Conservation (phyloP, 2,113 vertebrate species). For the Coptodon rendalli region DNA sequence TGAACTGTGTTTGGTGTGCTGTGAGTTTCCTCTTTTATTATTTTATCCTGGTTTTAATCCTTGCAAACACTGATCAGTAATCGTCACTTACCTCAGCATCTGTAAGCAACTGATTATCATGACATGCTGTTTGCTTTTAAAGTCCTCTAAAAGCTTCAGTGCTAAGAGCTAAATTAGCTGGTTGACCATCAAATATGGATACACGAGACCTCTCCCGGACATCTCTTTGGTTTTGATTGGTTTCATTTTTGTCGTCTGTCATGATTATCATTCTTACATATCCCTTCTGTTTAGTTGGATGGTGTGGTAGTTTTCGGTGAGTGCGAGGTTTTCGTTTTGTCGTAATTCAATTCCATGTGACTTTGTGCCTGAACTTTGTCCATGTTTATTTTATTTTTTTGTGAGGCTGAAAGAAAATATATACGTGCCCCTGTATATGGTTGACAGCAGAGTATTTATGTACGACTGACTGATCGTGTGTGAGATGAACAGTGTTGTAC, state of each 20-base stretch:
- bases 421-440: slow-evolving; percentile 19
- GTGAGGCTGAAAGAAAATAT: slow-evolving; percentile 34
- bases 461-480: background rate
- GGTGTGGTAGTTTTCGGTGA: slow-evolving; percentile 74
- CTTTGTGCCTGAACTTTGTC: slow-evolving; percentile 72
- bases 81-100: slow-evolving; percentile 67
- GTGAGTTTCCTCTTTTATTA: slow-evolving; percentile 74
- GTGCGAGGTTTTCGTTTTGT: slow-evolving; percentile 63
- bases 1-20: slow-evolving; percentile 80
- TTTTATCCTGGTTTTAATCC: slow-evolving; percentile 70
- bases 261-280: slow-evolving; percentile 76
- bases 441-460: slow-evolving; percentile 3
- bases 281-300: slow-evolving; percentile 73
- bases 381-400: slow-evolving; percentile 56
- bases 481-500: background rate
- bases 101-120: slow-evolving; percentile 72
- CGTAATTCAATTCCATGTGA: slow-evolving; percentile 65
- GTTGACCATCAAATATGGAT: slow-evolving; percentile 40
- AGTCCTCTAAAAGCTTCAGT: slow-evolving; percentile 12
- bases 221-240: slow-evolving; percentile 59
- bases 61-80: slow-evolving; percentile 74
- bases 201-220: slow-evolving; percentile 26
- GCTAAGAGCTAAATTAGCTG: slow-evolving; percentile 19
- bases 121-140: slow-evolving; percentile 40
- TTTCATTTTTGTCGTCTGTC: slow-evolving; percentile 70